phyloP scores from a whole-genome alignment of 2,797 vertebrate species.

The Gouania willdenowi region DNA sequence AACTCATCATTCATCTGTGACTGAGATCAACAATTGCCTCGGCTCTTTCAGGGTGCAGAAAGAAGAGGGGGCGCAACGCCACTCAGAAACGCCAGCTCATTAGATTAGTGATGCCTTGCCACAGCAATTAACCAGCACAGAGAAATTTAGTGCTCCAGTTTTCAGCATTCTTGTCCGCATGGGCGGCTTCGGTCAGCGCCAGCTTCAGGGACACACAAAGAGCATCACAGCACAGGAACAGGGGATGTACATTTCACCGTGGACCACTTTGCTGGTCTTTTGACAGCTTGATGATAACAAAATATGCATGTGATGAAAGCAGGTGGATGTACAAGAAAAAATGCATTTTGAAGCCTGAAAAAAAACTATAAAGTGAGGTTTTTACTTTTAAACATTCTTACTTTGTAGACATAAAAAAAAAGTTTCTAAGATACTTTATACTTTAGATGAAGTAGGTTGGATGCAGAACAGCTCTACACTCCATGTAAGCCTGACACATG shows the following conservation, averaged over 20 bases:
- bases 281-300: no score
- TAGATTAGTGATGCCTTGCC: constrained; percentile 77
- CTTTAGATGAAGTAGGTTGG: no score
- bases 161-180: constrained; percentile 63
- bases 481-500: no score
- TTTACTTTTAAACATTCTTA: no score
- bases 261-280: background rate
- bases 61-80: constrained; percentile 42
- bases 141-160: constrained; percentile 68
- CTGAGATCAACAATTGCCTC: constrained; percentile 76
- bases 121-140: constrained; percentile 73
- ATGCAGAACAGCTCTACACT: no score
- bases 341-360: no score
- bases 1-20: constrained; percentile 83
- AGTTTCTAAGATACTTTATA: no score
- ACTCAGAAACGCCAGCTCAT: constrained; percentile 66
- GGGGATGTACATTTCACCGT: constrained; percentile 5
- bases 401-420: no score
- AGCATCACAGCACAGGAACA: constrained; percentile 4
- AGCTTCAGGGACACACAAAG: constrained; percentile 30
- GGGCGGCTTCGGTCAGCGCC: constrained; percentile 38
- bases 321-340: no score
- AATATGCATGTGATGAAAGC: constrained; percentile 1
- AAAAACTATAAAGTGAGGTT: no score
- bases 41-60: constrained; percentile 47